Conservation (phyloP, 1,140 invertebrate species). For the Drosophila kanapiae region DNA sequence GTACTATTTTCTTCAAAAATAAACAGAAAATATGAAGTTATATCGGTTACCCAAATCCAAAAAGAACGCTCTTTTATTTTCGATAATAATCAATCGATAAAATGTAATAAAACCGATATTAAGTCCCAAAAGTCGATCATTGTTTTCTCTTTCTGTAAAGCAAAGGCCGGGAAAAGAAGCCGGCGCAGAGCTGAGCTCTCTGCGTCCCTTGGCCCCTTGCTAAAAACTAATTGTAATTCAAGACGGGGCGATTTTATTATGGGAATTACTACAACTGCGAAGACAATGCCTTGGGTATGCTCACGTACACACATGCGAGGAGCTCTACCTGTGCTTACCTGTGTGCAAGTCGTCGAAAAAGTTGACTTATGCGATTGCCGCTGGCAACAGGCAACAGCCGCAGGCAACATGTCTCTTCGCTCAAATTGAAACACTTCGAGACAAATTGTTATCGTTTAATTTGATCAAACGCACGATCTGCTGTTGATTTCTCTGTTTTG, state of each 20-base stretch:
- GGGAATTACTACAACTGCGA: slow-evolving; percentile 79
- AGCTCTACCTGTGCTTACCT: slow-evolving; percentile 15
- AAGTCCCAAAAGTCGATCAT: neutral
- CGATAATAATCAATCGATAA: neutral
- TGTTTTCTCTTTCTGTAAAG: neutral
- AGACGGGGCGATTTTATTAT: slow-evolving; percentile 85
- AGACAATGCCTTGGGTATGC: slow-evolving; percentile 58
- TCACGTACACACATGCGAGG: slow-evolving; percentile 25
- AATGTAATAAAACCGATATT: neutral
- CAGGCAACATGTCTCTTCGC: slow-evolving; percentile 66
- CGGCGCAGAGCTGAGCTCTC: slow-evolving; percentile 7
- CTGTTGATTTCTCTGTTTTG: slow-evolving; percentile 69
- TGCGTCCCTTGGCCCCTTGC: slow-evolving; percentile 54
- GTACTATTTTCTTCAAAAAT: no score
- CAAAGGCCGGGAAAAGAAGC: neutral
- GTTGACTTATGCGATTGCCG: slow-evolving; percentile 77
- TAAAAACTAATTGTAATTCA: slow-evolving; percentile 85
- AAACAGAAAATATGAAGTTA: no score
- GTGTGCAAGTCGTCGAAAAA: slow-evolving; percentile 53
- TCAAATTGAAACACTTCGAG: slow-evolving; percentile 85
- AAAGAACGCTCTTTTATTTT: neutral
- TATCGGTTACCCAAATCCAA: neutral
- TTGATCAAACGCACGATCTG: slow-evolving; percentile 85
- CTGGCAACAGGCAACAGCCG: slow-evolving; percentile 19
- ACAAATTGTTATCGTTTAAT: slow-evolving; percentile 85